phyloP scores from a whole-genome alignment of 2,113 vertebrate genomes.

The Bubalus kerabau region DNA sequence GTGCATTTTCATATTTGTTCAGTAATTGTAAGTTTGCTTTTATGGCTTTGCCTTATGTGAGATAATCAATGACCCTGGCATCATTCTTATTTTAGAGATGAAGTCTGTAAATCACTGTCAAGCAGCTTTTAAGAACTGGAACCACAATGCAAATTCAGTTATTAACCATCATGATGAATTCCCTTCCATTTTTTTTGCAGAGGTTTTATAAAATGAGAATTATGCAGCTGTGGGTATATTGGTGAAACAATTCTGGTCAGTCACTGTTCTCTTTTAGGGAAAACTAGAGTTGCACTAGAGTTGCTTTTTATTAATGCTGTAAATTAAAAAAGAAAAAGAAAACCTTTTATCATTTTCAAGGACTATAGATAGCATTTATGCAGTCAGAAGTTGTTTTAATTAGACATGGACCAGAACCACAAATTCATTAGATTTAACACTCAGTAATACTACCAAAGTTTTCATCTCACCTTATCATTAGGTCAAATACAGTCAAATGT shows the following conservation, averaged over 20 bases:
- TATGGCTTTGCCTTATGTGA: background rate
- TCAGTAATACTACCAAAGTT: background rate
- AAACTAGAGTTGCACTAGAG: background rate
- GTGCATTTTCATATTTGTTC: background rate
- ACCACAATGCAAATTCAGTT: background rate
- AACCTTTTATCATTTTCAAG: background rate
- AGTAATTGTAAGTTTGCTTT: background rate
- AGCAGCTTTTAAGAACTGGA: background rate
- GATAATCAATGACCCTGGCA: background rate
- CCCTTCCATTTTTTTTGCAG: background rate
- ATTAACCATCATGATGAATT: background rate
- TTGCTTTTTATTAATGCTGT: background rate
- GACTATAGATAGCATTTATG: background rate
- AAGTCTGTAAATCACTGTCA: background rate
- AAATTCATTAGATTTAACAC: background rate
- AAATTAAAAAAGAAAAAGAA: background rate
- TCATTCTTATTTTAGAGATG: background rate
- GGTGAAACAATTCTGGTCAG: background rate
- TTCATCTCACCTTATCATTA: conserved; percentile 13
- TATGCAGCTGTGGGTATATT: background rate
- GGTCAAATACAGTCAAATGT: background rate
- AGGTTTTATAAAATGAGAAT: background rate
- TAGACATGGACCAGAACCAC: background rate
- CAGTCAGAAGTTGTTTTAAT: background rate
- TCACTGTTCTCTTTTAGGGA: background rate